Conservation (phyloP, 2,113 vertebrate genomes). For the Collichthys lucidus region DNA sequence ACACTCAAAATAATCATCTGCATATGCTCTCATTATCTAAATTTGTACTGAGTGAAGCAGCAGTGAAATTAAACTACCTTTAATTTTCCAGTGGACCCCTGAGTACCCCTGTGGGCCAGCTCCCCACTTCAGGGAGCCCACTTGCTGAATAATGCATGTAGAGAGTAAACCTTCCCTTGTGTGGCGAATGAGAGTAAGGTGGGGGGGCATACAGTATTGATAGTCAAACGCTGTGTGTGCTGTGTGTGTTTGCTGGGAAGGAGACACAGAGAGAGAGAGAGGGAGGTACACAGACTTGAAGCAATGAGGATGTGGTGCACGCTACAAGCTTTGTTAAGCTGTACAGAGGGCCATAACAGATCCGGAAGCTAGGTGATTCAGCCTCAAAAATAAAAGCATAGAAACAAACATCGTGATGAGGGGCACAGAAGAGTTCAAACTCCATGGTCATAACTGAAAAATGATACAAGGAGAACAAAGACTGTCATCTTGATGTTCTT, state of each 20-base stretch:
- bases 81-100: slow-evolving; percentile 54
- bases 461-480: not conserved
- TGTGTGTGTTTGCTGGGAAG: not conserved
- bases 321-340: slow-evolving; percentile 70
- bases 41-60: slow-evolving; percentile 29
- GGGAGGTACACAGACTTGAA: not conserved
- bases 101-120: slow-evolving; percentile 19
- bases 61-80: slow-evolving; percentile 57
- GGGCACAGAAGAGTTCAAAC: not conserved
- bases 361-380: slow-evolving; percentile 13
- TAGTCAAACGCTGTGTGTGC: not conserved
- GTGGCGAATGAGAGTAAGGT: slow-evolving; percentile 4
- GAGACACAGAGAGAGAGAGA: not conserved
- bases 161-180: slow-evolving; percentile 18
- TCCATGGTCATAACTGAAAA: not conserved
- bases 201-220: slow-evolving; percentile 6
- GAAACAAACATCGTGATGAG: not conserved
- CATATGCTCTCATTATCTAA: slow-evolving; percentile 36
- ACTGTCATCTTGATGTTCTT: not conserved
- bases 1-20: slow-evolving; percentile 41
- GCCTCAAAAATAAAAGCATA: slow-evolving; percentile 40
- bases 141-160: slow-evolving; percentile 55
- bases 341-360: not conserved
- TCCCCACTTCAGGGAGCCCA: slow-evolving; percentile 33
- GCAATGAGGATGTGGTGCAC: slow-evolving; percentile 73